phyloP scores from a whole-genome alignment of 1,140 invertebrate species.

The Sarcophaga bullata region DNA sequence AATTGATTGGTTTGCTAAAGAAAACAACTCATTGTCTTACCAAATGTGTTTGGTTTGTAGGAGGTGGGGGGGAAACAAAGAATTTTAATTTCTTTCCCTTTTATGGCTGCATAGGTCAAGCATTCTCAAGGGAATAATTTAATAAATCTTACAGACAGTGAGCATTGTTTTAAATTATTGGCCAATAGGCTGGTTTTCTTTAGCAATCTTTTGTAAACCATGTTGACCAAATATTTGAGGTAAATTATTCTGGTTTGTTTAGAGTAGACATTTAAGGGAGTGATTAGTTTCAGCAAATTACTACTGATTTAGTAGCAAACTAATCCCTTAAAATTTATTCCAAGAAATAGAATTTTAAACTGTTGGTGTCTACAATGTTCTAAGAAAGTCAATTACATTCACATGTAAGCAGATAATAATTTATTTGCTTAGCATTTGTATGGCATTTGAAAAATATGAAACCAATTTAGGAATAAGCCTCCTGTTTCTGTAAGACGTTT shows the following conservation, averaged over 20 bases:
- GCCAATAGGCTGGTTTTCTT: background rate
- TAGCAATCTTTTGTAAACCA: background rate
- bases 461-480: too few species aligned
- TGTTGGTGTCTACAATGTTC: too few species aligned
- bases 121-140: constrained; percentile 6
- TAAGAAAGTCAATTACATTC: too few species aligned
- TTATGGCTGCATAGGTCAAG: background rate
- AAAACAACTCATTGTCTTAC: background rate
- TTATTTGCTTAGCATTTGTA: too few species aligned
- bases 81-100: background rate
- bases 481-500: too few species aligned
- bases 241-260: background rate
- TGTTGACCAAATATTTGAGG: background rate
- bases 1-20: background rate
- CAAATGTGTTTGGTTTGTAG: background rate
- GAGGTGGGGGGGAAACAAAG: background rate
- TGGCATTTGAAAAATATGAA: too few species aligned
- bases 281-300: constrained; percentile 1
- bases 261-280: background rate
- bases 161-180: too few species aligned
- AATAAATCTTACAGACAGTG: background rate
- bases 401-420: too few species aligned
- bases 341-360: too few species aligned
- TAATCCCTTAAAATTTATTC: too few species aligned
- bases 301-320: background rate